Base-by-base conservation (phyloP, 1,140 invertebrate species). In the Drosophila sproati region DNA sequence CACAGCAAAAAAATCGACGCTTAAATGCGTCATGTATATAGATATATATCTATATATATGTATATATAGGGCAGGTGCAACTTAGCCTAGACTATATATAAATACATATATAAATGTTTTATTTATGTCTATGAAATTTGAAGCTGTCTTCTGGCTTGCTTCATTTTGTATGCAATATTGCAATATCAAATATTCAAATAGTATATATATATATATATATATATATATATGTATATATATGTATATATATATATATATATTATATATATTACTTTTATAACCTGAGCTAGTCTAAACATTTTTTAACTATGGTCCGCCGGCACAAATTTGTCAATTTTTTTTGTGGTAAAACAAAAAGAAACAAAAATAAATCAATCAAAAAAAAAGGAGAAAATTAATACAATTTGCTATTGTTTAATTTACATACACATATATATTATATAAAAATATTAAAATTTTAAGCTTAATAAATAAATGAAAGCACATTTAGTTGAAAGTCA, bases 251-350 rank as follows among this genome's bases (percentile, higher is more conserved):
- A 72, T 41, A 59, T 52, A 63, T 52, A 45, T 64, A 43, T 59
- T 32, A 45, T 66, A 62, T 73, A 61, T 71, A 82, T 62, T 63
- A 57, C 59, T 59, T 78, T 56, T 80, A 73, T 89, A 88, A 88
- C 85, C 85, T 88, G 85, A 88, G 85, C 80, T 89, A 88, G 85
- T 88, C 85, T 89, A 88, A 88, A 88, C 73, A 88, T 85, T 89
- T 67, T 87, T 88, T 88, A 83, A 83, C 83, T 88, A 88, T 88
- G 83, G 83, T 88, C 83, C 83, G 62, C 50, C 48, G 77, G 83
- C 83, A 78, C 47, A 10, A 35, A 48, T 39, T 57, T 43, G 50
- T 79, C 83, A 70, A 41, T 54, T 73, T 62, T 43, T 10, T 72
- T 59, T 67, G 51, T 68, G 28, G 57, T 35, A 37, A 70, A 35